Base-by-base conservation (phyloP, 2,113 vertebrate species). In the Fukomys damarensis region DNA sequence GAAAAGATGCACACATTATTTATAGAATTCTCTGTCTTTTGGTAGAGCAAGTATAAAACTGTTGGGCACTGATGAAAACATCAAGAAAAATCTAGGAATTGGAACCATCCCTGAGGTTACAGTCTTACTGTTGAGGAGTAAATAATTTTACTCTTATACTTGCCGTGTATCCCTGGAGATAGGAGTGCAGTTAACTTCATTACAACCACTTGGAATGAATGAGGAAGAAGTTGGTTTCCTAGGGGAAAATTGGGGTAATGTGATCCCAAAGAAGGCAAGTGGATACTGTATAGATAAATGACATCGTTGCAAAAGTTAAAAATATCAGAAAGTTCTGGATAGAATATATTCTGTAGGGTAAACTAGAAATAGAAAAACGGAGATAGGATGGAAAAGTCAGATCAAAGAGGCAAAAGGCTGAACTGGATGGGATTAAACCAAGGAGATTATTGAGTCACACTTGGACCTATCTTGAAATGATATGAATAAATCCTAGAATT, bases 191-290 rank as follows among this genome's bases (percentile, higher is more conserved):
- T 92, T 93, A 84, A 87, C 20, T 92, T 66, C 13, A 22, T 74
- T 74, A 5, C 46, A 58, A 86, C 19, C 38, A 61, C 32, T 81
- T 93, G 58, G 28, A 54, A 2, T 85, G 87, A 89, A 63, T 83
- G 43, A 92, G 38, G 32, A 96, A 38, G 56, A 97, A 77, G 8
- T 89, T 91, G 35, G n/a, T 61, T 92, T 93, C 41, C 74, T 24
- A 91, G 35, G 93, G 52, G 46, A 96, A 96, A 92, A 89, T 14
- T 17, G 7, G 41, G 46, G 22, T 72, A 95, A 91, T 65, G 35
- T 30, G 58, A 89, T 93, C 12, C 93, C 59, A 24, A 80, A 92
- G 93, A 83, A 85, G 59, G 24, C 65, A n/a, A 83, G 58, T 91
- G 32, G 66, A 74, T 76, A 59, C 7, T 43, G 4, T 13, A 9